Evolutionary conservation across 2,888 invertebrate genomes (phyloP).

Genomic region (Stramonita haemastoma): DNA sequence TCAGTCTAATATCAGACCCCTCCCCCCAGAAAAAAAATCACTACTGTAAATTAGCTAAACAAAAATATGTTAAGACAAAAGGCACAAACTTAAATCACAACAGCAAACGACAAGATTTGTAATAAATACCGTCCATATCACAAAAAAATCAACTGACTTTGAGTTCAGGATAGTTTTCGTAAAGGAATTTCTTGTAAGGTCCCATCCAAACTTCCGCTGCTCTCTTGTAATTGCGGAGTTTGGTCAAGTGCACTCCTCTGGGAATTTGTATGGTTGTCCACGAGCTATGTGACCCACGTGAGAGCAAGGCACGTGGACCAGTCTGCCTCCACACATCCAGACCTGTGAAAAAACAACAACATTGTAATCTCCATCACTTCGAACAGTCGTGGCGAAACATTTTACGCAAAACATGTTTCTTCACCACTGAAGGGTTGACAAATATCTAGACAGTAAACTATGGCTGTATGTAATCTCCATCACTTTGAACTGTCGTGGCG

Average conservation of each 20-base stretch:
- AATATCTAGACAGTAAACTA: too few species aligned
- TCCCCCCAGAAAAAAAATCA: neutral
- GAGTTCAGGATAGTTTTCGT: conserved; percentile 65
- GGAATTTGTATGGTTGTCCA: conserved; percentile 69
- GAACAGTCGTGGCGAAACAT: neutral
- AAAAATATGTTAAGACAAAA: neutral
- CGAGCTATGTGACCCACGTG: conserved; percentile 73
- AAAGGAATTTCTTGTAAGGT: conserved; percentile 59
- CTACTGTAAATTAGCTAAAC: neutral
- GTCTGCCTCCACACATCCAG: conserved; percentile 71
- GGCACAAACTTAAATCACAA: neutral
- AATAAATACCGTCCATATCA: neutral
- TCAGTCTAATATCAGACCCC: too few species aligned
- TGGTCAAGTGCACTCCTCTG: conserved; percentile 59
- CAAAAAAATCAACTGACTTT: conserved; percentile 47
- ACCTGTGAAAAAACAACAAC: conserved; percentile 56
- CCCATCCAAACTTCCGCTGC: conserved; percentile 68
- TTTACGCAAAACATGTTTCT: neutral
- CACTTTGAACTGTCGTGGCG: too few species aligned
- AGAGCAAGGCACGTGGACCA: conserved; percentile 70
- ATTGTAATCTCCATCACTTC: too few species aligned
- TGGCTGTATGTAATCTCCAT: too few species aligned
- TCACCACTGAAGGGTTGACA: too few species aligned
- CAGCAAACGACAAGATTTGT: neutral
- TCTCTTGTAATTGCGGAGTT: conserved; percentile 69